Base-by-base conservation (phyloP, 2,888 invertebrate species). In the Amiota minor region DNA sequence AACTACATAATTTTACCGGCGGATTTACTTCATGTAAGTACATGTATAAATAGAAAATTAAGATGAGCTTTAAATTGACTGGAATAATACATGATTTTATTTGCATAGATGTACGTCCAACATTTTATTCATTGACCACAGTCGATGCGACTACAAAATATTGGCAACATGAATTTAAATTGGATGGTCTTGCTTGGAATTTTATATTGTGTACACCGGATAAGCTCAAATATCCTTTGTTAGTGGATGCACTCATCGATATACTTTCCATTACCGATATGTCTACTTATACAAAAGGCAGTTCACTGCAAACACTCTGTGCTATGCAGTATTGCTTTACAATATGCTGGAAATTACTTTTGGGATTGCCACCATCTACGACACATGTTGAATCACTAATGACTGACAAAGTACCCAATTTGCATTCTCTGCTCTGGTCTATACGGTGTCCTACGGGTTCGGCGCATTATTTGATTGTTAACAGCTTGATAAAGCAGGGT, bases 201-300 rank as follows among this genome's bases (percentile, higher is more conserved):
- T 98, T 98, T 87, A 95, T 98, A 74, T 91, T 98, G 76, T 97
- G 97, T 70, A 97, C 97, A 1, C 95, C 96, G 0, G 98, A 98
- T 87, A 96, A 96, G 90, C 91, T 98, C 70, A 95, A 96, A 84
- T 98, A 98, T 90, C 95, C 96, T 0, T 89, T 95, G 61, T 90
- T 98, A 9, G 93, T 98, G 77, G 96, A 97, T 86, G 96, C 97
- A 0, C 90, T 97, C 6, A 93, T 97, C 45, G 93, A 95, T 78
- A 93, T 98, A 78, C 90, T 98, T 64, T 94, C 95, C 85, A 93
- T 97, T 0, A 94, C 96, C 2, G 94, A 96, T 80, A 93, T 96
- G 74, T 92, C 92, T 67, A 83, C 81, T 0, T 76, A 78, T 9
- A 90, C 90, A 53, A 90, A 91, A 75, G 90, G 91, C 18, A 83